Percentiles rank a stretch among this genome's conserved stretches.
phyloP scores from a whole-genome alignment of 2,888 invertebrate species.

The Oxystoma pomonae region DNA sequence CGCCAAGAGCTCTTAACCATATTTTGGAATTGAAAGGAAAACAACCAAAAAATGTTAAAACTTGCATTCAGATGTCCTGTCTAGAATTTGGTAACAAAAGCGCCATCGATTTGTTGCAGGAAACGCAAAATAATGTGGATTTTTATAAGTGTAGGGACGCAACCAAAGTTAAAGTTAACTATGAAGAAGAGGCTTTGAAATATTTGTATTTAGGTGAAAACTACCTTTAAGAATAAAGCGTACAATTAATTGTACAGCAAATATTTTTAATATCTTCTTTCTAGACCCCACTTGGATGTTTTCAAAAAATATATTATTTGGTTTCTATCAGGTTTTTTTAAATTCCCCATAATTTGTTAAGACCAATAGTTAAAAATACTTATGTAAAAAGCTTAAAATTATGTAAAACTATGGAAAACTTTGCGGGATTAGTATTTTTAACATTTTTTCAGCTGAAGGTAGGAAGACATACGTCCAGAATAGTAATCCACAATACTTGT shows the following conservation, averaged over 20 bases:
- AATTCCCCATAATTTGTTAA: no score
- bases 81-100: conserved; percentile 41
- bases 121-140: conserved; percentile 29
- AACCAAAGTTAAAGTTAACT: conserved; percentile 32
- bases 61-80: conserved; percentile 43
- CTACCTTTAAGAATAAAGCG: no score
- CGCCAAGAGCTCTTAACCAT: conserved; percentile 42
- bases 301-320: no score
- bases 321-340: no score
- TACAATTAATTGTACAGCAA: no score
- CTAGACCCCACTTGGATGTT: no score
- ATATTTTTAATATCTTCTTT: no score
- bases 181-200: conserved; percentile 38
- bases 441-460: conserved; percentile 40
- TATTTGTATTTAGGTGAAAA: conserved; percentile 43
- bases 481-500: conserved; percentile 34
- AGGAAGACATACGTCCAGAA: conserved; percentile 37
- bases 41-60: conserved; percentile 35
- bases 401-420: no score
- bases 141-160: conserved; percentile 32
- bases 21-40: conserved; percentile 38
- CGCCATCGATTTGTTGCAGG: conserved; percentile 41
- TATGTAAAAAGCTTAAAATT: no score
- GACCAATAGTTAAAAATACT: no score
- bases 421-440: conserved; percentile 1